Evolutionary conservation across 1,140 invertebrate species (phyloP), one percentile per base, ranked within the genome.

Genomic region (Caenorhabditis remanei): DNA sequence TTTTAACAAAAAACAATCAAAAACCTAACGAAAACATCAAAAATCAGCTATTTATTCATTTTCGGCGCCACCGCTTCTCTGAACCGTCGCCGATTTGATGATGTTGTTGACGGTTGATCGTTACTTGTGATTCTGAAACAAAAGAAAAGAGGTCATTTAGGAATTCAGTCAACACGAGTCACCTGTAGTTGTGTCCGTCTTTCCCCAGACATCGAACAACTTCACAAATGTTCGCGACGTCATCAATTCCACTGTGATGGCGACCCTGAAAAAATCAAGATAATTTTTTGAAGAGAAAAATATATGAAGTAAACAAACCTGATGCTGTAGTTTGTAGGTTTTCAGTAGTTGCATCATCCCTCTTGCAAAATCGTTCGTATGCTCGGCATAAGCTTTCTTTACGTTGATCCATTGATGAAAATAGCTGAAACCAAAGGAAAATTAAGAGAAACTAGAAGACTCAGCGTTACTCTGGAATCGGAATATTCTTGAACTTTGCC

Each of bases 171-270:
- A 71, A 71, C 65, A 32, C 32, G 32, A 71, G 21, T 53, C n/a
- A 71, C 65, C 65, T 71, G 65, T 46, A 65, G 46, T 53, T 21
- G 63, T 85, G 43, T 46, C 87, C 87, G 40, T 63, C 56, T 41
- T 88, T 61, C 50, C 46, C 87, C 58, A 88, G 24, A 50, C 56
- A 43, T 14, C 75, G 71, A 53, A 88, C 67, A n/a, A 88, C 88
- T 46, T 58, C 67, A 55, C 58, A 84, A 53, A 88, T 88, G 50
- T 88, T 88, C n/a, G 63, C 75, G 14, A 83, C 71, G 61, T 88
- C 87, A 71, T 88, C 88, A 48, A 88, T 88, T 24, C 88, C 88
- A 53, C 88, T 88, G 86, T 88, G 87, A 43, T 84, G 87, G 50
- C 87, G 87, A 5, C 87, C 87, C 86, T 87, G 56, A 53, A 84